Evolutionary conservation across 2,888 invertebrate genomes (phyloP).

Genomic region (Apocheima hispidaria): DNA sequence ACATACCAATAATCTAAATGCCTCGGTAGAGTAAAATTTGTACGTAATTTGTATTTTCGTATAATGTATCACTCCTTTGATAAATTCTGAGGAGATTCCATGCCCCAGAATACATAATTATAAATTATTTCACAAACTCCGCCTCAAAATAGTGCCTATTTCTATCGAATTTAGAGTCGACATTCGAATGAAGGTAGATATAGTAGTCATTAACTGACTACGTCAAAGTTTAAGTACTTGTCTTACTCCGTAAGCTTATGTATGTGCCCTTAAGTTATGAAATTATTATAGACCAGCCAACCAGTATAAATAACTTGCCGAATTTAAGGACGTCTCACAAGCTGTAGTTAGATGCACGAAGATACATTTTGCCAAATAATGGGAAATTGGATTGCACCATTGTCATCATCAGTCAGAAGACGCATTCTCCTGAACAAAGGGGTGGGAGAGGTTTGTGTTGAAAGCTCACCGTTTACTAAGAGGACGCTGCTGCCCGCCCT

Average conservation of each 20-base stretch:
- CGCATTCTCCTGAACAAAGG: too few species aligned
- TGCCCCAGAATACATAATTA: not conserved
- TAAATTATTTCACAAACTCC: not conserved
- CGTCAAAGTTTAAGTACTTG: not conserved
- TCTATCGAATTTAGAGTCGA: not conserved
- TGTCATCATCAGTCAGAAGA: too few species aligned
- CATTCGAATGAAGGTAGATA: not conserved
- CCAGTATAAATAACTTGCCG: not conserved
- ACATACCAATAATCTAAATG: too few species aligned
- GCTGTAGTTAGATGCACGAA: too few species aligned
- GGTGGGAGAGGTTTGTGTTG: too few species aligned
- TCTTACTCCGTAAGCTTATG: not conserved
- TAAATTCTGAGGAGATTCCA: slow-evolving; percentile 4
- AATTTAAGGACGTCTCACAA: too few species aligned
- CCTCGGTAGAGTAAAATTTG: too few species aligned
- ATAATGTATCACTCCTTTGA: not conserved
- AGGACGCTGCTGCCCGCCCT: too few species aligned
- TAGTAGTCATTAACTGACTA: slow-evolving; percentile 2
- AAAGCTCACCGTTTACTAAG: too few species aligned
- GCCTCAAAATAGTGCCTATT: not conserved
- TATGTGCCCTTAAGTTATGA: not conserved
- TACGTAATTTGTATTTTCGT: not conserved
- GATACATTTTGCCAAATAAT: too few species aligned
- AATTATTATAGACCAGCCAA: not conserved
- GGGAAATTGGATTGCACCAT: too few species aligned